Conservation (phyloP, 2,113 vertebrate genomes). For the Gnathochromis pfefferi region DNA sequence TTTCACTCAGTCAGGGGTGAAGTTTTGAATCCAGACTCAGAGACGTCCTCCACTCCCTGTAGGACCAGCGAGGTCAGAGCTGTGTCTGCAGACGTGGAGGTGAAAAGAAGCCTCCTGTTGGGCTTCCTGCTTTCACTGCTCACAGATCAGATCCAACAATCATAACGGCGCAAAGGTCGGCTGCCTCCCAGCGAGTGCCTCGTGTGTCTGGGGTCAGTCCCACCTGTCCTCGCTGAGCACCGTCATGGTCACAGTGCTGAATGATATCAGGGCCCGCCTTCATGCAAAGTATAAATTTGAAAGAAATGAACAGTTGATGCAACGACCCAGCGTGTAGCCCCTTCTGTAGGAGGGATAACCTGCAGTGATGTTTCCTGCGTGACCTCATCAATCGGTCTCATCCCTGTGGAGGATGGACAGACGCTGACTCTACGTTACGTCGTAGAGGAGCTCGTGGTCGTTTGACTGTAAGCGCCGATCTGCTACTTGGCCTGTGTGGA, state of each 20-base stretch:
- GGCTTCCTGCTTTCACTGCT: not conserved
- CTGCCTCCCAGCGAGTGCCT: not conserved
- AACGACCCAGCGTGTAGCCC: fast-evolving
- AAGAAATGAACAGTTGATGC: not conserved
- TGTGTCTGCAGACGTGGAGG: not conserved
- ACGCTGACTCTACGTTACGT: not conserved
- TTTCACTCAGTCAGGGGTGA: not conserved
- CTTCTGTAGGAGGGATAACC: not conserved
- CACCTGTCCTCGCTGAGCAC: not conserved
- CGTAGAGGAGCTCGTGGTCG: not conserved
- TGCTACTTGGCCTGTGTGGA: not conserved
- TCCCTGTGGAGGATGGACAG: not conserved
- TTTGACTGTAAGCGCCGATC: not conserved
- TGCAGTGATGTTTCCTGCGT: not conserved
- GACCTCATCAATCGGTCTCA: not conserved
- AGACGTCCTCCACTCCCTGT: not conserved
- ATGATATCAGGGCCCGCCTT: not conserved
- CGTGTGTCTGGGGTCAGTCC: not conserved
- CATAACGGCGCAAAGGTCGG: fast-evolving
- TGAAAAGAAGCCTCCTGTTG: not conserved
- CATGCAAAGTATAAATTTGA: not conserved
- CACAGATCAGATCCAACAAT: not conserved
- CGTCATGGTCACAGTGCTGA: not conserved
- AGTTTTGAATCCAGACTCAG: not conserved
- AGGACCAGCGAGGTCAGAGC: not conserved